These are phyloP conservation scores for Drosophila lini DNA, from an alignment of 1,140 invertebrate genomes.

Conservation along the genomic window DNA sequence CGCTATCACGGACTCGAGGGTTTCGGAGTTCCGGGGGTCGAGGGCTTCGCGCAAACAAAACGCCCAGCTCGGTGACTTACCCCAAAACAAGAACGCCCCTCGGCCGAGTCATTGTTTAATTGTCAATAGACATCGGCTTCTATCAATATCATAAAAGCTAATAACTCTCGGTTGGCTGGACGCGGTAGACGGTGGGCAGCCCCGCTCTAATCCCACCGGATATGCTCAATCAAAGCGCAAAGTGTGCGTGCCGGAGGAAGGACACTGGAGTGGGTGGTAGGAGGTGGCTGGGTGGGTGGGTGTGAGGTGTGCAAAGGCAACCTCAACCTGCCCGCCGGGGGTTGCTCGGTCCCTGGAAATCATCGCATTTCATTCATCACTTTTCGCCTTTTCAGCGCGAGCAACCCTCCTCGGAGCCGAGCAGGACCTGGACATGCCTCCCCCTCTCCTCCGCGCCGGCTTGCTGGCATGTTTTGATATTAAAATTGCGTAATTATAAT, in stretches of 20 bases:
- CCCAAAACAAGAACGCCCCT: slow-evolving; percentile 43
- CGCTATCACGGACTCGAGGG: slow-evolving; percentile 37
- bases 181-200: slow-evolving; percentile 62
- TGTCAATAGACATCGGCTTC: slow-evolving; percentile 84
- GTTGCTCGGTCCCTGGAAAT: slow-evolving; percentile 71
- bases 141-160: slow-evolving; percentile 84
- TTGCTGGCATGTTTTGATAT: slow-evolving; percentile 73
- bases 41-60: slow-evolving; percentile 51
- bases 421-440: slow-evolving; percentile 55
- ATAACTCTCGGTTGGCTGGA: slow-evolving; percentile 83
- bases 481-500: slow-evolving; percentile 84
- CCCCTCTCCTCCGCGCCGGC: slow-evolving; percentile 10
- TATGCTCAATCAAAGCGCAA: slow-evolving; percentile 84
- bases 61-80: slow-evolving; percentile 59
- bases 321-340: slow-evolving; percentile 54
- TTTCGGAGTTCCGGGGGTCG: slow-evolving; percentile 16
- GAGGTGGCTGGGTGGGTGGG: slow-evolving; percentile 3
- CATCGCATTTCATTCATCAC: slow-evolving; percentile 84
- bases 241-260: slow-evolving; percentile 57
- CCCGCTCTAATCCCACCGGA: slow-evolving; percentile 81
- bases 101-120: slow-evolving; percentile 78
- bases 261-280: slow-evolving; percentile 30
- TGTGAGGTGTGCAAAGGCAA: slow-evolving; percentile 31
- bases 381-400: slow-evolving; percentile 77
- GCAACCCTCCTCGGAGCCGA: slow-evolving; percentile 58